Base-by-base conservation (phyloP, 2,113 vertebrate species). In the Boleophthalmus pectinirostris region DNA sequence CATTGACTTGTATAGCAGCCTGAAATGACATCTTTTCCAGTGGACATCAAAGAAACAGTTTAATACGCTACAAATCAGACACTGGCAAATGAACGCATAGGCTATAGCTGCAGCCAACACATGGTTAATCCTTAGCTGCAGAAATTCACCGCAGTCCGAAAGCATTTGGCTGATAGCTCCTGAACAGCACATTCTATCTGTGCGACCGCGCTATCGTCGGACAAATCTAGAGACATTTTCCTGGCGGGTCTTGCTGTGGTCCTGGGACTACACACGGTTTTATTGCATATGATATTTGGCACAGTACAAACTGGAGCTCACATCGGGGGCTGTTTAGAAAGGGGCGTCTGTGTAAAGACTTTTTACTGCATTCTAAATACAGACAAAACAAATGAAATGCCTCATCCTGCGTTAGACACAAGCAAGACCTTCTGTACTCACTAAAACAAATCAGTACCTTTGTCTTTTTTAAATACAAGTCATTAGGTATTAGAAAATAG, bases 401-500 rank as follows among this genome's bases (percentile, higher is more conserved):
- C 90, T 85, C 80, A 81, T 82, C 70, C 75, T 84, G 82, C 80
- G 76, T 67, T 78, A 91, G 90, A 93, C 86, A 90, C 14, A 66
- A 43, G 81, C 80, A 91, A 90, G 88, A 87, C 74, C 88, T 82
- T 82, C 78, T 81, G 84, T 85, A 82, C 88, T 88, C 75, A 90
- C 88, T 86, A 89, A 87, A 92, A 87, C 82, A 89, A 86, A 87
- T 91, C 81, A 85, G 87, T 79, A 81, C 86, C 85, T 86, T 84
- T 86, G 74, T 79, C 68, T 90, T 93, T 91, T 93, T 95, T 95
- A 93, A 95, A 96, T 95, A 95, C 91, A 95, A 95, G 93, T 95
- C 94, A 95, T 61, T 61, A 93, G 93, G 95, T 94, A 94, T 95
- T 95, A 95, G 94, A 96, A 97, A 97, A 97, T 95, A 96, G 93